Conservation (phyloP, 2,797 vertebrate species). For the Eulemur rubriventer region DNA sequence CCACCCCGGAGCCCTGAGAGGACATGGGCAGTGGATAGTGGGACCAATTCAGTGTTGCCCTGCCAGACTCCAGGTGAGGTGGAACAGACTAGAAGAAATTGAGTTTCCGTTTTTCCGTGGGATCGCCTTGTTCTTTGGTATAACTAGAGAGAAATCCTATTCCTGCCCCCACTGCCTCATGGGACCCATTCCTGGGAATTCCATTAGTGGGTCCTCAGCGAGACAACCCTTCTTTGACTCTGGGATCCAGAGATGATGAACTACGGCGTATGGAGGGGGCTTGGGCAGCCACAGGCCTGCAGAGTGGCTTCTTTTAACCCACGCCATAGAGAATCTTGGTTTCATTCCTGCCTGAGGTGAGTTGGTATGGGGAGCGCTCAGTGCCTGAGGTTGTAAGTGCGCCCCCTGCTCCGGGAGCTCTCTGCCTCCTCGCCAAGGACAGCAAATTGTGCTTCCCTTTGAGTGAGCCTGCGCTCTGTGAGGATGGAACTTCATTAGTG, state of each 20-base stretch:
- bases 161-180: background rate
- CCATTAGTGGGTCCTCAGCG: background rate
- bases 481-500: background rate
- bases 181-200: background rate
- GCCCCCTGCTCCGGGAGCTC: background rate
- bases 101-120: background rate
- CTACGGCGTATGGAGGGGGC: background rate
- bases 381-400: background rate
- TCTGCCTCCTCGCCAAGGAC: background rate
- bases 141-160: background rate
- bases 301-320: background rate
- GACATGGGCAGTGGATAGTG: too few species aligned
- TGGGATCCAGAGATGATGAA: background rate
- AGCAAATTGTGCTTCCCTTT: background rate
- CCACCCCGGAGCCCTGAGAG: background rate
- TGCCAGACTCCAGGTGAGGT: background rate
- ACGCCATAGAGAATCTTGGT: background rate
- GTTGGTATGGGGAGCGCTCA: too few species aligned
- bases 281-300: background rate
- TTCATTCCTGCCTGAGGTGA: background rate
- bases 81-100: background rate
- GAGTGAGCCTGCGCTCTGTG: background rate
- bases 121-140: background rate
- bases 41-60: background rate
- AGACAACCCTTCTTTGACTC: background rate